A percentile compares a stretch with the other conserved stretches of the same genome.
Conservation (phyloP, 2,113 vertebrate species). For the Pica pica region DNA sequence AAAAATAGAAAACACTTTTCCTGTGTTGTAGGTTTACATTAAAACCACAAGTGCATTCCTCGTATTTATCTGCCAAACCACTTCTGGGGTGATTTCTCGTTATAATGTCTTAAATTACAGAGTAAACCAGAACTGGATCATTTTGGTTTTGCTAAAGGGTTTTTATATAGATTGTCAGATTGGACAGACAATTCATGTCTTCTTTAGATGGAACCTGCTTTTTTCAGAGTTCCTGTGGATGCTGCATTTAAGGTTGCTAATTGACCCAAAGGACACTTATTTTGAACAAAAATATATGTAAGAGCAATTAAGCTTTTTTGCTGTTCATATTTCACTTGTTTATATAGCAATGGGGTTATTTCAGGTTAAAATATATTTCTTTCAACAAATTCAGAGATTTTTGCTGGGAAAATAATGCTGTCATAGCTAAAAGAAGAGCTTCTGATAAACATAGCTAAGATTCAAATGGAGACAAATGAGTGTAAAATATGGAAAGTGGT, state of each 20-base stretch:
- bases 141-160: conserved; percentile 41
- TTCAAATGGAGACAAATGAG: conserved; percentile 14
- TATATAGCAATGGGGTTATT: neutral
- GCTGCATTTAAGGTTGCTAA: conserved; percentile 17
- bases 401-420: neutral
- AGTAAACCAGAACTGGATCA: neutral
- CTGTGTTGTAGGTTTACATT: neutral
- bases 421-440: neutral
- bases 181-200: neutral
- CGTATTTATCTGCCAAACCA: conserved; percentile 27
- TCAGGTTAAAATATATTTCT: conserved; percentile 2
- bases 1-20: conserved; percentile 51
- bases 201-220: neutral
- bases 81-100: conserved; percentile 8
- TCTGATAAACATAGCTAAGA: neutral
- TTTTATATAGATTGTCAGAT: conserved; percentile 47
- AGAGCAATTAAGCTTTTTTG: neutral
- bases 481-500: conserved; percentile 18
- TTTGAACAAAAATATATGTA: conserved; percentile 15
- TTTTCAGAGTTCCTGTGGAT: conserved; percentile 34
- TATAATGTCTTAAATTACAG: conserved; percentile 51
- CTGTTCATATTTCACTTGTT: neutral
- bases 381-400: neutral
- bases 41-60: neutral
- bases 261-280: neutral